phyloP scores from a whole-genome alignment of 2,797 vertebrate genomes.

The Characodon lateralis region DNA sequence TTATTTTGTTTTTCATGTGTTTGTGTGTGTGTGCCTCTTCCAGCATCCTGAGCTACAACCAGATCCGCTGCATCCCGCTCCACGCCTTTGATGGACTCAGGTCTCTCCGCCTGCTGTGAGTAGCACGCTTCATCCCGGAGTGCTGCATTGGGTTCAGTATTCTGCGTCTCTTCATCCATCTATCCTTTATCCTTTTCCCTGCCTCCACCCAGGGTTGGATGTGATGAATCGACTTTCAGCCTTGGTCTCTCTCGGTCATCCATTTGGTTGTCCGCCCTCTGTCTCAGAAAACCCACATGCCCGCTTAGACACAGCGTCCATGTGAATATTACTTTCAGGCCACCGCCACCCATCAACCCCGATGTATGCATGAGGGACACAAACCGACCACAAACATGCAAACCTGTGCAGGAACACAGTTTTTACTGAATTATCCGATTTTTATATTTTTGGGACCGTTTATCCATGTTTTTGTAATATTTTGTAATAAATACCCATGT shows the following conservation, averaged over 20 bases:
- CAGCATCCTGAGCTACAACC: constrained; percentile 98
- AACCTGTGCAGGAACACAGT: background rate
- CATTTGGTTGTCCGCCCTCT: constrained; percentile 77
- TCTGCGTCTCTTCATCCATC: constrained; percentile 37
- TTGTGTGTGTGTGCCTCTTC: constrained; percentile 22
- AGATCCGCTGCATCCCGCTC: constrained; percentile 92
- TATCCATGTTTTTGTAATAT: background rate
- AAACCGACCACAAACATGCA: background rate
- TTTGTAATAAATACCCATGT: background rate
- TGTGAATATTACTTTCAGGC: constrained; percentile 31
- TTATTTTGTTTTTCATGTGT: constrained; percentile 9
- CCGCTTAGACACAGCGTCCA: constrained; percentile 25
- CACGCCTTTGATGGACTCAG: constrained; percentile 92
- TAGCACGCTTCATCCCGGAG: constrained; percentile 58
- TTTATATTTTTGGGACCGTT: background rate
- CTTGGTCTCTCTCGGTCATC: constrained; percentile 74
- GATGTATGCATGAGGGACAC: background rate
- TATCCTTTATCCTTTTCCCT: constrained; percentile 43
- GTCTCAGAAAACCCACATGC: constrained; percentile 56
- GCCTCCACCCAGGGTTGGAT: constrained; percentile 60
- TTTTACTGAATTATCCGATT: background rate
- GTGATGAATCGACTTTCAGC: constrained; percentile 79
- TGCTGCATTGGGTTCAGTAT: constrained; percentile 59
- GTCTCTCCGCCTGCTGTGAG: constrained; percentile 95
- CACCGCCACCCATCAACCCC: constrained; percentile 16